These are phyloP conservation scores for Kuschelorhynchus macadamiae DNA, from an alignment of 2,888 invertebrate genomes.

Conservation along the genomic window DNA sequence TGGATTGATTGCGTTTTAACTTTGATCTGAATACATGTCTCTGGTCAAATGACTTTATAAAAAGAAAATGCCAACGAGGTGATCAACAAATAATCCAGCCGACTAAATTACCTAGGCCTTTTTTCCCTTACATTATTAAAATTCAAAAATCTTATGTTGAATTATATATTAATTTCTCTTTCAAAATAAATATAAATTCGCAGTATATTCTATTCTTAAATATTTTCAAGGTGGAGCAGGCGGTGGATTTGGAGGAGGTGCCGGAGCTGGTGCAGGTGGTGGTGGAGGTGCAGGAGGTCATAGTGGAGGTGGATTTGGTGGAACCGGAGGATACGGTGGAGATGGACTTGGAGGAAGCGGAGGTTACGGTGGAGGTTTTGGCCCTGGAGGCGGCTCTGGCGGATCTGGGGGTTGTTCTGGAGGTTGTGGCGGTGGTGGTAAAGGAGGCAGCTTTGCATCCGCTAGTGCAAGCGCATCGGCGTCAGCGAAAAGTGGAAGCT, in stretches of 20 bases:
- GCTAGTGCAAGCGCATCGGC: conserved; percentile 18
- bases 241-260: not conserved
- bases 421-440: conserved; percentile 3
- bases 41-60: too few relatives aligned
- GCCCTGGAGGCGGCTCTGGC: not conserved
- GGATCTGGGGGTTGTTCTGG: conserved; percentile 11
- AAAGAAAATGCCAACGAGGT: too few relatives aligned
- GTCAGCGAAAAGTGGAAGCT: conserved; percentile 17
- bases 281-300: not conserved
- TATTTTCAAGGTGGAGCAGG: too few relatives aligned
- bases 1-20: too few relatives aligned
- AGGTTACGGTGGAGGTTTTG: conserved; percentile 4
- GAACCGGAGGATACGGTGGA: not conserved
- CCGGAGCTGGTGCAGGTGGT: not conserved
- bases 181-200: too few relatives aligned
- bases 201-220: too few relatives aligned
- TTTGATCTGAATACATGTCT: too few relatives aligned
- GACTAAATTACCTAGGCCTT: too few relatives aligned
- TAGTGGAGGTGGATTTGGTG: not conserved
- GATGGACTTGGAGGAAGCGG: not conserved
- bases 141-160: too few relatives aligned
- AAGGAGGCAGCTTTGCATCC: not conserved
- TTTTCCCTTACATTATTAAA: too few relatives aligned
- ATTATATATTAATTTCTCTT: too few relatives aligned
- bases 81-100: too few relatives aligned